Evolutionary conservation across 2,797 vertebrate species (phyloP).

Genomic region (Semotilus atromaculatus): DNA sequence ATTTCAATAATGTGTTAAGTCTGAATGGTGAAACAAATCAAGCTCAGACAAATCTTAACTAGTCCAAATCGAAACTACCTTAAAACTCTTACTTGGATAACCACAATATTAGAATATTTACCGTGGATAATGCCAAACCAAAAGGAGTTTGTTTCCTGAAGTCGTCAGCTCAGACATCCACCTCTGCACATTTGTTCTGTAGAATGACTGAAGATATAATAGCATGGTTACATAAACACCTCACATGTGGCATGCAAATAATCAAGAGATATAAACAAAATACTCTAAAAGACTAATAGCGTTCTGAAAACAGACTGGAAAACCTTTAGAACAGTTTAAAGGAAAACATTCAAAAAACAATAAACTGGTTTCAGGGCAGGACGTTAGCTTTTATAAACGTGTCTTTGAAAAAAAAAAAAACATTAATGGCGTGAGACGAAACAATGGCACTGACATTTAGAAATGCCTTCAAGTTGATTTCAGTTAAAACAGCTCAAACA

Average conservation of each 20-base stretch:
- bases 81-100: neutral
- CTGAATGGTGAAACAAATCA: neutral
- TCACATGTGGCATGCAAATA: conserved; percentile 11
- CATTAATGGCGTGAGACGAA: too few species aligned
- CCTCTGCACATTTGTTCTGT: neutral
- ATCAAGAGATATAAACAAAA: neutral
- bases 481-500: too few species aligned
- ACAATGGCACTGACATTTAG: too few species aligned
- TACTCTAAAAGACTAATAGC: neutral
- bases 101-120: neutral
- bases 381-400: too few species aligned
- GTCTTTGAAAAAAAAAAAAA: too few species aligned
- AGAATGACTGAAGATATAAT: neutral
- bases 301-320: neutral
- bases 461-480: too few species aligned
- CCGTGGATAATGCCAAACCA: neutral
- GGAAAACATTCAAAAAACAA: neutral
- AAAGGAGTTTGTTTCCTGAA: neutral
- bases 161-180: neutral
- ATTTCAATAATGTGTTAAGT: neutral
- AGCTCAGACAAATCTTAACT: neutral
- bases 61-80: neutral
- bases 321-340: neutral
- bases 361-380: too few species aligned
- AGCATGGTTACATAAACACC: neutral